Evolutionary conservation across 2,113 vertebrate species (phyloP), one percentile per base, ranked within the genome.

Genomic region (Strix uralensis): DNA sequence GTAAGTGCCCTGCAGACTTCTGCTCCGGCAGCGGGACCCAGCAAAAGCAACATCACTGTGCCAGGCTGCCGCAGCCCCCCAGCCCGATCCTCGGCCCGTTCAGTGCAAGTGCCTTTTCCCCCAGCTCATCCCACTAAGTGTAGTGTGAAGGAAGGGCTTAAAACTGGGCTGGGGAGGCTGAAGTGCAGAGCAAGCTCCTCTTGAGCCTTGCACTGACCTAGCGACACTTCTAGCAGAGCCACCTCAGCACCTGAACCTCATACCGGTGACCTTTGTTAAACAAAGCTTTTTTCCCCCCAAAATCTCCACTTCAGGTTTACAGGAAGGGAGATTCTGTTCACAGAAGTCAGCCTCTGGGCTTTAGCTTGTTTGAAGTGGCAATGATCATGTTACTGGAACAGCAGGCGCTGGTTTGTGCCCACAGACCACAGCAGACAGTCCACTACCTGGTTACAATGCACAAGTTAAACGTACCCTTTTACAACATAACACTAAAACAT

Each of bases 371-470:
- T 9, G 15, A 22, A 15, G 20, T 4, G 11, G 32, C 30, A 16
- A 21, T 0, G 3, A 23, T 14, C 8, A 6, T 18, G 2, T 1
- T 9, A 5, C 29, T 8, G 14, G 57, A 30, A 10, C 11, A 30
- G 30, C 49, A 19, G 2, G 0, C 0, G 2, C 27, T 5, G 36
- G 20, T 46, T 52, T 42, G 46, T 7, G 25, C n/a, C 61, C 19
- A 7, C 2, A 1, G 1, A 18, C 22, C 19, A 2, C 51, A 44
- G 47, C 15, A 34, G 36, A 17, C 61, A 34, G 36, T 4, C 34
- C 55, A 4, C 3, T 4, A 10, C 51, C 13, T 34, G 44, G 26
- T 26, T 66, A 47, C 34, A 9, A 25, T 2, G 44, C 21, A 10
- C 55, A 29, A 22, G 19, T 29, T 42, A 9, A 4, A 46, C 19